phyloP scores from a whole-genome alignment of 37 sponge, comb jelly and placozoan genomes.

The Beroe ovata region DNA sequence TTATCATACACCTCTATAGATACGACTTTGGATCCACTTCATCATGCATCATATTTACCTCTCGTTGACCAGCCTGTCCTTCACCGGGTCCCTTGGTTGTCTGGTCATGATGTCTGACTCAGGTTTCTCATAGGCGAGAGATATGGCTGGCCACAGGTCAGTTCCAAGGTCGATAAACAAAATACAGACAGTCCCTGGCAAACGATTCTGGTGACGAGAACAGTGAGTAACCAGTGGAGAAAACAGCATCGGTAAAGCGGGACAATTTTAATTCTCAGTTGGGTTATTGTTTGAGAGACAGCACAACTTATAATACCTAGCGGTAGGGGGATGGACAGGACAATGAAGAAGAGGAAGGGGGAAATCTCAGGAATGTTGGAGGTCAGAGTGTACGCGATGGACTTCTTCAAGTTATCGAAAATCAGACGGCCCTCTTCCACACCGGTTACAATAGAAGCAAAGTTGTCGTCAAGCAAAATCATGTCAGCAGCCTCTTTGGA shows the following conservation, averaged over 20 bases:
- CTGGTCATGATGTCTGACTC: constrained; percentile 97
- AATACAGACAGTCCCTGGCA: constrained; percentile 83
- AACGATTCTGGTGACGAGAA: too few species aligned
- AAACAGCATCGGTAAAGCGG: too few species aligned
- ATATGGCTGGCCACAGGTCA: constrained; percentile 91
- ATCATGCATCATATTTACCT: too few species aligned
- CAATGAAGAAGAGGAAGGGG: constrained; percentile 91
- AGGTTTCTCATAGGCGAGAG: constrained; percentile 92
- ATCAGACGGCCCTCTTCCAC: constrained; percentile 95
- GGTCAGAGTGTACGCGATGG: constrained; percentile 96
- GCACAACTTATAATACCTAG: too few species aligned
- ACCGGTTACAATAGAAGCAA: constrained; percentile 98
- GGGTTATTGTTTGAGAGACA: too few species aligned
- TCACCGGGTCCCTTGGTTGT: constrained; percentile 79
- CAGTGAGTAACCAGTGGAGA: too few species aligned
- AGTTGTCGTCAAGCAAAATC: constrained; percentile 98
- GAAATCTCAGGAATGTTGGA: constrained; percentile 96
- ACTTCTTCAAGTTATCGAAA: constrained; percentile 99
- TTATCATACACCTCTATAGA: too few species aligned
- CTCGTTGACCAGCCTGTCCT: constrained; percentile 86
- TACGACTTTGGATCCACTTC: too few species aligned
- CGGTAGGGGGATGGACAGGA: constrained; percentile 85
- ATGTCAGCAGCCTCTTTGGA: constrained; percentile 99
- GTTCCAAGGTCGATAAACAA: constrained; percentile 97
- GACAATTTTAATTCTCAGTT: too few species aligned